phyloP scores from a whole-genome alignment of 2,797 vertebrate species.

The Lophius americanus region DNA sequence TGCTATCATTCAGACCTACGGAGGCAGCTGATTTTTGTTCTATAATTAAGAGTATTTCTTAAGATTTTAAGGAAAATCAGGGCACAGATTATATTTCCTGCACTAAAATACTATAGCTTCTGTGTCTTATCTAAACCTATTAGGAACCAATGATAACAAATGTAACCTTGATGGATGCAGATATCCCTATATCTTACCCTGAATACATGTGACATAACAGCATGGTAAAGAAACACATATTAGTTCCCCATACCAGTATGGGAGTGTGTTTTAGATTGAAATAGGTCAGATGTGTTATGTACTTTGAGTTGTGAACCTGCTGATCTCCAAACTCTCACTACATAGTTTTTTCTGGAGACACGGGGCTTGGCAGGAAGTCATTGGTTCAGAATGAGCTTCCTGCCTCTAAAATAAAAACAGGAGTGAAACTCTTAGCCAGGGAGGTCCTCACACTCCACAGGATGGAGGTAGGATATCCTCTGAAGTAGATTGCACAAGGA shows the following conservation, averaged over 20 bases:
- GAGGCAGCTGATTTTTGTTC: no score
- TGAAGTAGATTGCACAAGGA: conserved; percentile 7
- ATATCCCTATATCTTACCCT: not conserved
- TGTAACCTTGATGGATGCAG: not conserved
- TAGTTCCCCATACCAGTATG: not conserved
- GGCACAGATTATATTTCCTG: no score
- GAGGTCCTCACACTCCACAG: conserved; percentile 26
- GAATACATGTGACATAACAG: not conserved
- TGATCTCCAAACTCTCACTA: conserved; percentile 35
- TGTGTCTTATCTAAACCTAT: not conserved
- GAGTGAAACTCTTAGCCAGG: conserved; percentile 18
- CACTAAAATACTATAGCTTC: not conserved
- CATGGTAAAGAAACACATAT: not conserved
- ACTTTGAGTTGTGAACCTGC: conserved; percentile 22
- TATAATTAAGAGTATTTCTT: no score
- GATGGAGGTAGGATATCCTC: conserved; percentile 49
- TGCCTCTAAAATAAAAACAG: conserved; percentile 34
- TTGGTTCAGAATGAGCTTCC: conserved; percentile 64
- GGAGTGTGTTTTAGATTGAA: not conserved
- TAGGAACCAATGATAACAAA: conserved; percentile 5
- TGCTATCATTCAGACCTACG: no score
- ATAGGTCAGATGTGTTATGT: conserved; percentile 11
- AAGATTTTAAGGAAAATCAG: no score
- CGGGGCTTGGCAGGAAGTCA: conserved; percentile 62
- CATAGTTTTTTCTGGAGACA: conserved; percentile 25